These are phyloP conservation scores for Gorsachius magnificus DNA, from an alignment of 2,797 vertebrate species.

Conservation along the genomic window DNA sequence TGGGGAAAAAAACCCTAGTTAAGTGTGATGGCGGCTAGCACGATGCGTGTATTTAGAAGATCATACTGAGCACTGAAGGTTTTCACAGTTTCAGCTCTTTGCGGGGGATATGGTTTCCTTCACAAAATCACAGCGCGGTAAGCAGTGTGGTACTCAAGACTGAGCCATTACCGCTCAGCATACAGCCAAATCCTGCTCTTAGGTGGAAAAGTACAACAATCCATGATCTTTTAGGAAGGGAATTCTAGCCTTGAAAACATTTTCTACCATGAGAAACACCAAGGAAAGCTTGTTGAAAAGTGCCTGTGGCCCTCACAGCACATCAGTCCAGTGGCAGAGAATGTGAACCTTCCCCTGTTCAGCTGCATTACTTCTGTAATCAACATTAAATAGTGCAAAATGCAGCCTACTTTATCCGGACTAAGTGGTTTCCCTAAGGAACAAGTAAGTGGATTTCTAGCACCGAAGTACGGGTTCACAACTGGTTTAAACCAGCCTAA, in stretches of 20 bases:
- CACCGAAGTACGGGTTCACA: background rate
- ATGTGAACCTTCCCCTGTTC: background rate
- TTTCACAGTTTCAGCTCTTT: background rate
- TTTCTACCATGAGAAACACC: background rate
- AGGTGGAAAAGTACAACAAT: background rate
- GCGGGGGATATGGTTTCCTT: background rate
- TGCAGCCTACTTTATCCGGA: background rate
- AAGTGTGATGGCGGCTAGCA: background rate
- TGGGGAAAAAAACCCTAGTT: background rate
- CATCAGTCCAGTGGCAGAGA: background rate
- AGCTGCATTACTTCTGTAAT: background rate
- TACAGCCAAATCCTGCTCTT: background rate
- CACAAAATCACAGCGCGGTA: background rate
- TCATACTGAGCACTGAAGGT: background rate
- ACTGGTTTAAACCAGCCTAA: background rate
- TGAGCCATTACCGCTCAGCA: background rate
- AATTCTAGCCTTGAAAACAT: background rate
- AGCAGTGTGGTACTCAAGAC: background rate
- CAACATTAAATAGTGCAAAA: background rate
- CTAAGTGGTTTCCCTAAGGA: background rate
- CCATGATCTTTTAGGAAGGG: background rate
- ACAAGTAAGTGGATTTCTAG: background rate
- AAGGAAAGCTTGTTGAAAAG: background rate
- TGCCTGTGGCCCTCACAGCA: background rate
- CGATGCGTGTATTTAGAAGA: background rate